Conservation (phyloP, 53 echinoderm and acorn worm genomes). For the Echinometra lucunter region DNA sequence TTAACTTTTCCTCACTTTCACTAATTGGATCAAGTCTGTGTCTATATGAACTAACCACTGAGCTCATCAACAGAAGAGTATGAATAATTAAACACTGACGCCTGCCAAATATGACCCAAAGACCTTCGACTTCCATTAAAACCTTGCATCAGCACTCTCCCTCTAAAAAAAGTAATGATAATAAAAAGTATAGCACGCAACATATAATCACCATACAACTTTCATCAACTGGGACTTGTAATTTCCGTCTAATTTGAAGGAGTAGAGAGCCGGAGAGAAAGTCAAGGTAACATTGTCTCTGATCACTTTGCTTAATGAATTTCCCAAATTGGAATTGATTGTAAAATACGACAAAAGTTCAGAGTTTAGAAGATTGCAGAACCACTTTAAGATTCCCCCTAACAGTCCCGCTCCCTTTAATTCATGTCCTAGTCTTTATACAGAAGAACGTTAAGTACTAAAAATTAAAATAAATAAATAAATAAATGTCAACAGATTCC, state of each 20-base stretch:
- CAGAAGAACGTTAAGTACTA: background rate
- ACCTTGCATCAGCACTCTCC: background rate
- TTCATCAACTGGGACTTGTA: conserved; percentile 40
- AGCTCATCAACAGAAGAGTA: background rate
- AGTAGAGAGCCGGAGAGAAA: background rate
- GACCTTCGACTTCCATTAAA: conserved; percentile 33
- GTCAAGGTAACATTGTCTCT: background rate
- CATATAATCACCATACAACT: conserved; percentile 25
- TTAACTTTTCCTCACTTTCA: background rate
- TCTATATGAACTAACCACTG: background rate
- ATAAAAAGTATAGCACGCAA: background rate
- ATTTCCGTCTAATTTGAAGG: conserved; percentile 26
- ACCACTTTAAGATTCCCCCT: background rate
- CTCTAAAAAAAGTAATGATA: background rate
- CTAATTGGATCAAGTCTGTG: conserved; percentile 30
- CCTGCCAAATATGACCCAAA: conserved; percentile 26
- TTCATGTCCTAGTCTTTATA: background rate
- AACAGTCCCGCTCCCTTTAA: background rate
- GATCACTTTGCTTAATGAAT: background rate
- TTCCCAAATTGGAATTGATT: background rate
- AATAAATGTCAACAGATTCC: background rate
- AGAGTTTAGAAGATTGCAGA: background rate
- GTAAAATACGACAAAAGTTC: background rate
- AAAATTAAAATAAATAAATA: background rate
- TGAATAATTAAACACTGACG: conserved; percentile 50